Evolutionary conservation across 2,888 invertebrate genomes (phyloP), one percentile per base, ranked within the genome.

Genomic region (Athalia rosae): DNA sequence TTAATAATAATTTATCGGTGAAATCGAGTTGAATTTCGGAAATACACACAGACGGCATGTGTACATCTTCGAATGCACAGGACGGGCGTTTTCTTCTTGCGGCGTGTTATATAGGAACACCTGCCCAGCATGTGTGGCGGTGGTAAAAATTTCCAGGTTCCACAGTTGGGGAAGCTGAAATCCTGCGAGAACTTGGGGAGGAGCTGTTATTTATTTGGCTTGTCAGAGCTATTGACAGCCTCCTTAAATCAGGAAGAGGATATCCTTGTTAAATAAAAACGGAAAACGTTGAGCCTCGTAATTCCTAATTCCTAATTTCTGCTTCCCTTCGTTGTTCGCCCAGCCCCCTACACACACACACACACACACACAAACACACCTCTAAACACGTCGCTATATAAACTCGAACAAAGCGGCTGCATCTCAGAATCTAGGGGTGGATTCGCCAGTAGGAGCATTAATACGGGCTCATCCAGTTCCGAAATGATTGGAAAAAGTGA

Each of bases 91-190:
- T 28, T 28, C 28, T 28, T 28, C 15, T 56, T 56, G 9, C 43
- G 43, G 11, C 15, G 61, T 59, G n/a, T n/a, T 79, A 78, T 79
- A 78, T 66, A 82, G 79, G 79, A 82, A 82, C 83, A 82, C 83
- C 83, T 83, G 83, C 81, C 79, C 76, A 79, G 76, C 81, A 80
- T 78, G 74, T 77, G 77, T 67, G 79, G 66, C 69, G 77, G 64
- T 62, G 79, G 80, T 80, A 79, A 77, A 78, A 77, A 79, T 76
- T 79, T 76, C 28, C 41, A 61, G 61, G 62, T 74, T 74, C 61
- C 50, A 74, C 61, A 11, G 61, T n/a, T 61, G 48, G 74, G 74
- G 74, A 47, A 66, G 64, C 62, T 61, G 6, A 50, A 63, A 58
- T 28, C 53, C 6, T 53, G 53, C 61, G 50, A 62, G 56, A 43